A percentile compares a stretch with the other conserved stretches of the same genome.
Conservation (phyloP, 2,113 vertebrate genomes). For the Halcyon malimbica region DNA sequence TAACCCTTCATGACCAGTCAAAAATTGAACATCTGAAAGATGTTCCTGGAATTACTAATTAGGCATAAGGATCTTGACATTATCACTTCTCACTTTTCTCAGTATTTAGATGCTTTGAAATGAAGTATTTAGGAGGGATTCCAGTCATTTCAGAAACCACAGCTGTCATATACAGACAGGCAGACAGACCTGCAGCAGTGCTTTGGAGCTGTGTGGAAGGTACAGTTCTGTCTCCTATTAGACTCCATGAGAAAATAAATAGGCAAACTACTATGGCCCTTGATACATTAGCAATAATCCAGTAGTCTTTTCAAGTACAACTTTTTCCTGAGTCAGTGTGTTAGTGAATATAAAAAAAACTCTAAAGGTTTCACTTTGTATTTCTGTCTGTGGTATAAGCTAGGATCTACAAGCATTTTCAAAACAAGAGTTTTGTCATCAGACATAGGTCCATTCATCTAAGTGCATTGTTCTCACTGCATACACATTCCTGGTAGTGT, state of each 20-base stretch:
- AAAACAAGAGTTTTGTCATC: neutral
- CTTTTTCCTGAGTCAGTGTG: neutral
- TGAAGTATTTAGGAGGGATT: neutral
- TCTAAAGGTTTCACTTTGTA: neutral
- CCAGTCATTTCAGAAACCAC: neutral
- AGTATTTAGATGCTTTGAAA: neutral
- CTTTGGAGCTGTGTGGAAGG: neutral
- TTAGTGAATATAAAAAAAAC: neutral
- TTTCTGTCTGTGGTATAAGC: neutral
- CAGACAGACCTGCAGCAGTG: neutral
- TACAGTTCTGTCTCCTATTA: neutral
- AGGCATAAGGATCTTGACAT: neutral
- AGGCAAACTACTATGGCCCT: neutral
- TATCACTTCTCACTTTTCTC: neutral
- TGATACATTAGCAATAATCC: neutral
- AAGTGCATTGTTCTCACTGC: neutral
- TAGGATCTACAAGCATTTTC: neutral
- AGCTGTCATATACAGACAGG: neutral
- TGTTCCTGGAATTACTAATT: neutral
- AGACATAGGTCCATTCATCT: neutral
- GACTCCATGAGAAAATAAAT: neutral
- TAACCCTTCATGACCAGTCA: conserved; percentile 55
- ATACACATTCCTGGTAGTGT: neutral
- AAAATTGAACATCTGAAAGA: neutral
- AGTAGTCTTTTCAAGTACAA: neutral